Percentiles rank a stretch among this genome's conserved stretches.
These are phyloP conservation scores for Atherinomorus stipes DNA, from an alignment of 2,113 vertebrate genomes.

Conservation along the genomic window DNA sequence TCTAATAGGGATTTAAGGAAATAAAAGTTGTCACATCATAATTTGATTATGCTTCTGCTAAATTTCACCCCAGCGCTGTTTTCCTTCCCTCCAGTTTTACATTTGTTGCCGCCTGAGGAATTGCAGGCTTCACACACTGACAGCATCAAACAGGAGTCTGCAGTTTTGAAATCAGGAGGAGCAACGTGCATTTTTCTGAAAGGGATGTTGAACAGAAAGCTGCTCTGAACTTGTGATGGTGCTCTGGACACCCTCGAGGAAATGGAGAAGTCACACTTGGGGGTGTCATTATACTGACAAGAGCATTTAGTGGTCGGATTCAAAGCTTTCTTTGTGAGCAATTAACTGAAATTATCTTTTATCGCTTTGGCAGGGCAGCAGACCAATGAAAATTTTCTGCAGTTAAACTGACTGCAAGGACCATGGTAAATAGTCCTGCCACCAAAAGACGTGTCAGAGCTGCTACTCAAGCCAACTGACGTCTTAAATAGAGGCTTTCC, in stretches of 20 bases:
- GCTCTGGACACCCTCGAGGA: constrained; percentile 23
- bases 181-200: constrained; percentile 12
- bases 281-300: constrained; percentile 57
- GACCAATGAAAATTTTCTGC: constrained; percentile 51
- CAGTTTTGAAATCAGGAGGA: neutral
- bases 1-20: constrained; percentile 30
- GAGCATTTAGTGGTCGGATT: constrained; percentile 54
- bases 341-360: constrained; percentile 73
- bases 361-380: constrained; percentile 47
- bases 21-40: constrained; percentile 43
- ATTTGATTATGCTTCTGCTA: constrained; percentile 41
- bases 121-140: constrained; percentile 27
- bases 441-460: constrained; percentile 29
- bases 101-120: constrained; percentile 15
- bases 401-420: constrained; percentile 41
- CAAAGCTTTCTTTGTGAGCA: constrained; percentile 66
- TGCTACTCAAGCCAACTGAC: constrained; percentile 42
- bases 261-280: constrained; percentile 26
- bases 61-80: constrained; percentile 31
- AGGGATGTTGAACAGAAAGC: constrained; percentile 9
- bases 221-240: constrained; percentile 32
- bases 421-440: constrained; percentile 38
- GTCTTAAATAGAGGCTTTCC: constrained; percentile 41
- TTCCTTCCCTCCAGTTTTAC: neutral
- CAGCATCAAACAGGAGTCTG: constrained; percentile 15